Conservation (phyloP, 2,888 invertebrate species). For the Onthophagus sagittarius region DNA sequence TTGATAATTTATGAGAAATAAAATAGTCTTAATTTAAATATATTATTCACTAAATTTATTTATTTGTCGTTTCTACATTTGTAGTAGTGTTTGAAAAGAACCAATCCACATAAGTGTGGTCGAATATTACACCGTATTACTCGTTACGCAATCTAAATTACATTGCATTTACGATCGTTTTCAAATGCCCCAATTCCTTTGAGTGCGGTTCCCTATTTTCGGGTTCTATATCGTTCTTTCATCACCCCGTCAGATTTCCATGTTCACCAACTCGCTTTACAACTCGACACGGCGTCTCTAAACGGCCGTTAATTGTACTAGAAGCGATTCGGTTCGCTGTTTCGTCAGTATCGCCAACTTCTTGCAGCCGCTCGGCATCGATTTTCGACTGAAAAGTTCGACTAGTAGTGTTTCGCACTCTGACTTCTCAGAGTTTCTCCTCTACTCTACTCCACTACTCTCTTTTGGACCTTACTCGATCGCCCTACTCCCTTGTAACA, state of each 20-base stretch:
- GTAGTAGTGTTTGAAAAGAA: not conserved
- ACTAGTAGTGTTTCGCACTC: not conserved
- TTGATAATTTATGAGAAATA: too few relatives aligned
- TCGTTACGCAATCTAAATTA: not conserved
- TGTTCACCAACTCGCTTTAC: not conserved
- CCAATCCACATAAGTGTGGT: not conserved
- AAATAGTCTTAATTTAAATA: too few relatives aligned
- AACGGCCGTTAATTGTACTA: not conserved
- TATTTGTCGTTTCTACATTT: too few relatives aligned
- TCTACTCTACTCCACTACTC: not conserved
- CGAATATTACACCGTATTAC: not conserved
- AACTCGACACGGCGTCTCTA: not conserved
- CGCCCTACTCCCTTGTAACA: not conserved
- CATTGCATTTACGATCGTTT: not conserved
- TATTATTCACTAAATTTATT: too few relatives aligned
- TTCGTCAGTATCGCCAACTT: not conserved
- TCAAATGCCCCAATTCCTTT: not conserved
- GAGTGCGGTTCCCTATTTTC: not conserved
- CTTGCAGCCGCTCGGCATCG: not conserved
- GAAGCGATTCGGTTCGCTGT: not conserved
- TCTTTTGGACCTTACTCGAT: not conserved
- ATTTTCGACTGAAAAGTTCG: not conserved
- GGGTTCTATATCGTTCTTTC: not conserved
- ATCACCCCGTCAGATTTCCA: not conserved
- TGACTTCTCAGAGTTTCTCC: not conserved